Evolutionary conservation across 2,113 vertebrate species (phyloP).

Genomic region (Lichenostomus cassidix): DNA sequence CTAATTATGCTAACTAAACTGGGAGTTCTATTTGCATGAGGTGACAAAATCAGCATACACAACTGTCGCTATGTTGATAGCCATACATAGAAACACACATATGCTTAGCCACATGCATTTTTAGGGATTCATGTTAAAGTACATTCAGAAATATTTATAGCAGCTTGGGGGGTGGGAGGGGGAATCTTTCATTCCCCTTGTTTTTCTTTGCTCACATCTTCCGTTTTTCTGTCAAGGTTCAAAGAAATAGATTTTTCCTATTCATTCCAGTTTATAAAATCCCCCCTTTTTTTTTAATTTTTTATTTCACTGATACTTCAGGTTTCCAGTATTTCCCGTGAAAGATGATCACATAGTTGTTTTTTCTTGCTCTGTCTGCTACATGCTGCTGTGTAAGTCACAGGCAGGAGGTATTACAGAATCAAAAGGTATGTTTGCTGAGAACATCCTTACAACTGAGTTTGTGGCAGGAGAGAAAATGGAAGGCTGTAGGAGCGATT

Average conservation of each 20-base stretch:
- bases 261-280: not conserved
- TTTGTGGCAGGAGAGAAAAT: constrained; percentile 35
- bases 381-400: not conserved
- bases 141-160: constrained; percentile 3
- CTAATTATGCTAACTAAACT: constrained; percentile 33
- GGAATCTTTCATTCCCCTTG: not conserved
- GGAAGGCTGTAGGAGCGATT: not conserved
- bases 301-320: not conserved
- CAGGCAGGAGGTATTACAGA: not conserved
- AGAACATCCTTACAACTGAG: not conserved
- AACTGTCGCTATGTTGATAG: not conserved
- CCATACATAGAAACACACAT: constrained; percentile 4
- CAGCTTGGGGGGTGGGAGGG: fast-evolving
- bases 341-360: not conserved
- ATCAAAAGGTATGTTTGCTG: not conserved
- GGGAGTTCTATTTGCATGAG: constrained; percentile 34
- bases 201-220: not conserved
- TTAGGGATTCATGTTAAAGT: constrained; percentile 4
- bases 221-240: not conserved
- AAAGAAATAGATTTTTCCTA: not conserved
- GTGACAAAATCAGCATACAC: constrained; percentile 32
- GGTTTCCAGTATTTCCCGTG: not conserved
- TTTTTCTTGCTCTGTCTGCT: not conserved
- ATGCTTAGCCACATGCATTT: not conserved
- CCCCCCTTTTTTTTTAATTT: not conserved